Evolutionary conservation across 2,113 vertebrate genomes (phyloP).

Genomic region (Planiliza haematocheilus): DNA sequence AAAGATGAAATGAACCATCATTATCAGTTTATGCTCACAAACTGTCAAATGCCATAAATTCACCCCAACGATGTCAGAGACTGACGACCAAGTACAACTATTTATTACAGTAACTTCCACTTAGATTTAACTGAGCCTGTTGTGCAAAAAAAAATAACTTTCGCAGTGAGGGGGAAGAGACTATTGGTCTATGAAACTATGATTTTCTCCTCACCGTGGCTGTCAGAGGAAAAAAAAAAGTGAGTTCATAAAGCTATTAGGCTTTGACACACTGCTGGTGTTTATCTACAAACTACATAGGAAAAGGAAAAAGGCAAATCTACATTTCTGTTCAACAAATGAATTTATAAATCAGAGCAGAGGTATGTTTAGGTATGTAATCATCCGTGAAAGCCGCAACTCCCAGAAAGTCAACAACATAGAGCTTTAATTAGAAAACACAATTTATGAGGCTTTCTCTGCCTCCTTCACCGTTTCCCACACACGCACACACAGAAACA

Average conservation of each 20-base stretch:
- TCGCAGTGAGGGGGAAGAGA: too few relatives aligned
- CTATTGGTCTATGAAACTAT: too few relatives aligned
- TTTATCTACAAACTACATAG: constrained; percentile 9
- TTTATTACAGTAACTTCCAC: too few relatives aligned
- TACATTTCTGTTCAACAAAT: constrained; percentile 41
- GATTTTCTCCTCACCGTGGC: not conserved
- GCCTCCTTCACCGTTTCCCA: constrained; percentile 18
- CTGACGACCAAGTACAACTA: too few relatives aligned
- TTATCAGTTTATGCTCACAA: too few relatives aligned
- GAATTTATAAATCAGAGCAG: constrained; percentile 32
- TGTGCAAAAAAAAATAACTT: too few relatives aligned
- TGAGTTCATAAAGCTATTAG: constrained; percentile 5
- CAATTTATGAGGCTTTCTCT: constrained; percentile 38
- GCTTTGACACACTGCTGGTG: constrained; percentile 2
- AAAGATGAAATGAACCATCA: too few relatives aligned
- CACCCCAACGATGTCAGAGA: too few relatives aligned
- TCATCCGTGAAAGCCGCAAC: constrained; percentile 53
- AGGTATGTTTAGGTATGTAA: constrained; percentile 51
- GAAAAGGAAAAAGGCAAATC: constrained; percentile 19
- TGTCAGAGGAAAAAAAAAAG: not conserved
- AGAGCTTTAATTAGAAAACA: constrained; percentile 57
- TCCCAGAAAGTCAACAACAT: constrained; percentile 53
- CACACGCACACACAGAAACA: constrained; percentile 12
- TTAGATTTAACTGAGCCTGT: too few relatives aligned
- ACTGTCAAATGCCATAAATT: too few relatives aligned